Conservation (phyloP, 92 coral and sea anemone species). For the Montipora capitata region DNA sequence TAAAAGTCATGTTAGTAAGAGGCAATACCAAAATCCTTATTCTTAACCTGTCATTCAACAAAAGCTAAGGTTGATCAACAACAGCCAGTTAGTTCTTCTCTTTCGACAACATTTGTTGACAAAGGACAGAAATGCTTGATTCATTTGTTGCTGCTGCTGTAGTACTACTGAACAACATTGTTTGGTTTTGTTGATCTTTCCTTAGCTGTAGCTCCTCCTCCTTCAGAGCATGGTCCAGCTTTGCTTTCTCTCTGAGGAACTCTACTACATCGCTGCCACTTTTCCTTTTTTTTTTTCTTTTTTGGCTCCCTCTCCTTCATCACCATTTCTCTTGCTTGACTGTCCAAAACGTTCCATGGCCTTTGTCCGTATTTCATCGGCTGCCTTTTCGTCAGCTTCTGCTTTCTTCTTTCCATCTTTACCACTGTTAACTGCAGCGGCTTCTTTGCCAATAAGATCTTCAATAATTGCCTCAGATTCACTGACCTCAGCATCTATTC, state of each 20-base stretch:
- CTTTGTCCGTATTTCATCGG: slow-evolving; percentile 30
- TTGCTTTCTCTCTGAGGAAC: slow-evolving; percentile 42
- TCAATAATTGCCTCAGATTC: slow-evolving; percentile 19
- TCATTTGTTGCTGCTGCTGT: slow-evolving; percentile 51
- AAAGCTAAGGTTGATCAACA: neutral
- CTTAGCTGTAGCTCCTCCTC: slow-evolving; percentile 24
- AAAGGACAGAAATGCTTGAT: slow-evolving; percentile 30
- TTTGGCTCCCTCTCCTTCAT: slow-evolving; percentile 6
- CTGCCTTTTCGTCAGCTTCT: slow-evolving; percentile 44
- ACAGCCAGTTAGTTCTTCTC: slow-evolving; percentile 5
- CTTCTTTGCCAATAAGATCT: slow-evolving; percentile 23
- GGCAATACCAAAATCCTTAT: neutral
- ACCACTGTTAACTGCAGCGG: slow-evolving; percentile 36
- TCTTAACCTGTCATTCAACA: neutral
- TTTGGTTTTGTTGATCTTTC: slow-evolving; percentile 44
- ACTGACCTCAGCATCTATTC: slow-evolving; percentile 34
- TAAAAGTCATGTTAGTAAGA: neutral
- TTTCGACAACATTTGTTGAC: slow-evolving; percentile 17
- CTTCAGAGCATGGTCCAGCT: slow-evolving; percentile 20
- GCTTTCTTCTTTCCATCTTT: slow-evolving; percentile 36
- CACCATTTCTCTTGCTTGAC: slow-evolving; percentile 29
- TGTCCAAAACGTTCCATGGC: slow-evolving; percentile 20
- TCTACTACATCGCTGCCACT: slow-evolving; percentile 5
- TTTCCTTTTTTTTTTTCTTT: slow-evolving; percentile 20
- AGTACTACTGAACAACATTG: slow-evolving; percentile 25